Base-by-base conservation (phyloP, 2,113 vertebrate species). In the Fulica atra region DNA sequence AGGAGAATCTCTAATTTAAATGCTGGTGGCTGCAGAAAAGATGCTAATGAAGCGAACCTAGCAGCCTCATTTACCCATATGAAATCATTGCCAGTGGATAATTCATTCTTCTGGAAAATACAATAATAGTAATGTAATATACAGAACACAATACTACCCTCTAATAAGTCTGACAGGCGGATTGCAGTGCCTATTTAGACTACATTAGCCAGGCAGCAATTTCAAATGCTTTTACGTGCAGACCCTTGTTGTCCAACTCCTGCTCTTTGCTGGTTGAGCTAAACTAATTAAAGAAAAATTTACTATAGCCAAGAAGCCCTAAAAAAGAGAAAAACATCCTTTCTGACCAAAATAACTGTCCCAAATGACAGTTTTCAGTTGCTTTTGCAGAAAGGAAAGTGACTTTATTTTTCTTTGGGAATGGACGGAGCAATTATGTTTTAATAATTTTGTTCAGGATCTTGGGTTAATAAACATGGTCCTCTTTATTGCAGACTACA, bases 151-250 rank as follows among this genome's bases (percentile, higher is more conserved):
- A n/a, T 86, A 16, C 50, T 89, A 83, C 72, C 61, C 82, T 88
- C 87, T 91, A 93, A 91, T 94, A 93, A 88, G 86, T 72, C 95
- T 94, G 96, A 82, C 81, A 86, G 89, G 66, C 83, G 92, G 86
- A 80, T 87, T 92, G 88, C 53, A 76, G 83, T 79, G 83, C 92
- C 81, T 92, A 40, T 81, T 93, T 96, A 92, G 70, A 64, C 83
- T 73, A 38, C 77, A 84, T 93, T 88, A 95, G 88, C 80, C 42
- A 91, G 80, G 28, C 46, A 78, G 83, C 33, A 33, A 66, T 93
- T 96, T 78, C 40, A 81, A 71, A 88, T 89, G 84, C 53, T 87
- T 94, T 91, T 83, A 83, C 56, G 57, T 61, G 36, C 36, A 87
- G 86, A 92, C 84, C 59, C 48, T 86, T 89, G 50, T 71, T 89